Evolutionary conservation across 2,888 invertebrate genomes (phyloP).

Genomic region (Drosophila eohydei): DNA sequence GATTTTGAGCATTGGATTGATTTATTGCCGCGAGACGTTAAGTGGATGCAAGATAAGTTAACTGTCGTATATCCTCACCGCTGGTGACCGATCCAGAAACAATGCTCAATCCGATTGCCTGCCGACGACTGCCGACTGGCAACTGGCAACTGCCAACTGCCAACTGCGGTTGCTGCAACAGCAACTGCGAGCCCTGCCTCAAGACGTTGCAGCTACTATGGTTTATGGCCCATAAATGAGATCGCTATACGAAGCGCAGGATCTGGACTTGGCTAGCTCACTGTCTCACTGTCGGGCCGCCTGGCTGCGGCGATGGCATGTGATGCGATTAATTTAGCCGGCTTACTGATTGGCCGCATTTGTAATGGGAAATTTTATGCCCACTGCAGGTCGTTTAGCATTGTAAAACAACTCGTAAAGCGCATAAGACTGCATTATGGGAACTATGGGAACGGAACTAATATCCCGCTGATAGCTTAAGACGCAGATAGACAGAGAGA

Average conservation of each 20-base stretch:
- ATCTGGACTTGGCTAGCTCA: slow-evolving; percentile 42
- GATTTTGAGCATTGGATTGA: slow-evolving; percentile 79
- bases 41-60: slow-evolving; percentile 82
- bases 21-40: slow-evolving; percentile 81
- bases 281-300: neutral
- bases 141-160: neutral
- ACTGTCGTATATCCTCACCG: slow-evolving; percentile 78
- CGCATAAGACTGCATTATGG: slow-evolving; percentile 63
- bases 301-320: slow-evolving; percentile 33
- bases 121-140: neutral
- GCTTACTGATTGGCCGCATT: slow-evolving; percentile 60
- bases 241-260: slow-evolving; percentile 66
- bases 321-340: slow-evolving; percentile 73
- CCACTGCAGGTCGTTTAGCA: slow-evolving; percentile 65
- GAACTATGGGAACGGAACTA: slow-evolving; percentile 71
- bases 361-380: slow-evolving; percentile 72
- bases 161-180: slow-evolving; percentile 26
- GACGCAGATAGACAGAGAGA: neutral
- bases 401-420: slow-evolving; percentile 76
- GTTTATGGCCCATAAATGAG: slow-evolving; percentile 79
- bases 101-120: slow-evolving; percentile 47
- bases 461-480: slow-evolving; percentile 60
- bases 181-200: slow-evolving; percentile 21
- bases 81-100: slow-evolving; percentile 72
- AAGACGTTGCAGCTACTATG: slow-evolving; percentile 51